Evolutionary conservation across 2,113 vertebrate species (phyloP).

Genomic region (Sceloporus undulatus): DNA sequence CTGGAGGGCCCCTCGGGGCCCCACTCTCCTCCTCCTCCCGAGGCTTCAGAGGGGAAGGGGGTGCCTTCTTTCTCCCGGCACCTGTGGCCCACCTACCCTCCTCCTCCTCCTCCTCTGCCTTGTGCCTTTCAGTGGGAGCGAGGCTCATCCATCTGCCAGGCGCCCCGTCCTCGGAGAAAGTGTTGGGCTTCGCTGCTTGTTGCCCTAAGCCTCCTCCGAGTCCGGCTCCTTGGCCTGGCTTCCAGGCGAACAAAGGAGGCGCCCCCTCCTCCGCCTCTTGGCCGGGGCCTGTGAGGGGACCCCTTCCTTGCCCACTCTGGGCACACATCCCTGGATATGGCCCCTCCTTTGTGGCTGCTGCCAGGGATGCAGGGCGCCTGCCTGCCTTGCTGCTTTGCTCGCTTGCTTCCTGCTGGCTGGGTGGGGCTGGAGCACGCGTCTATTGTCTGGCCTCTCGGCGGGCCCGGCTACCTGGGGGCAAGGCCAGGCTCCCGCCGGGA

Average conservation of each 20-base stretch:
- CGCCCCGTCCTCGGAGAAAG: no score
- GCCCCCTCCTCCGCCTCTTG: conserved; percentile 30
- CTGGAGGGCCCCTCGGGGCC: no score
- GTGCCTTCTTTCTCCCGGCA: no score
- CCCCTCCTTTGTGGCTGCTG: not conserved
- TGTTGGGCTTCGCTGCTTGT: no score
- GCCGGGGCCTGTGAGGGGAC: no score
- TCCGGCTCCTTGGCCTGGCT: not conserved
- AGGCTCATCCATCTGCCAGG: no score
- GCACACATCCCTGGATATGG: no score
- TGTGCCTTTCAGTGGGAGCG: no score
- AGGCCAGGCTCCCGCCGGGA: no score
- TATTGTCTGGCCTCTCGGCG: conserved; percentile 70
- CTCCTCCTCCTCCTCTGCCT: no score
- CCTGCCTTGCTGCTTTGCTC: not conserved
- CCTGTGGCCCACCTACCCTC: not conserved
- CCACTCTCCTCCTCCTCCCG: no score
- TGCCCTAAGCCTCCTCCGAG: not conserved
- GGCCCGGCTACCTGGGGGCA: conserved; percentile 45
- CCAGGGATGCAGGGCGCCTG: conserved; percentile 10
- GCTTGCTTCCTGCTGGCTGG: conserved; percentile 52
- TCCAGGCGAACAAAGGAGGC: conserved; percentile 68
- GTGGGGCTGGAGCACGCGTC: conserved; percentile 74
- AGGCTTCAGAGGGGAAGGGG: no score
- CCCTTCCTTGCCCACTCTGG: not conserved